Base-by-base conservation (phyloP, 2,113 vertebrate species). In the Casuarius casuarius region DNA sequence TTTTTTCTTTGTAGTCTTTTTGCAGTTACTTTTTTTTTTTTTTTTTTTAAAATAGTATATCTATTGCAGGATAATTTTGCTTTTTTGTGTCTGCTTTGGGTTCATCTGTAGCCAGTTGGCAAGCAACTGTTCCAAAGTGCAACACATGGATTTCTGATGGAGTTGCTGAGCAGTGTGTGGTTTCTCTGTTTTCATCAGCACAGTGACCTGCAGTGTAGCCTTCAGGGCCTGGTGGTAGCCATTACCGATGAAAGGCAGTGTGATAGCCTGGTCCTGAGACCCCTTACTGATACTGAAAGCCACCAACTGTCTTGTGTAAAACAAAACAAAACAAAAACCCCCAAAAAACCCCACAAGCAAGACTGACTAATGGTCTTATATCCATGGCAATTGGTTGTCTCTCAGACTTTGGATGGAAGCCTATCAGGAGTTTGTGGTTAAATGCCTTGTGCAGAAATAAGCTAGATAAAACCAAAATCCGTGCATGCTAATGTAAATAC, bases 101-200 rank as follows among this genome's bases (percentile, higher is more conserved):
- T 94, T 94, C 65, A 33, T 89, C 79, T 73, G 33, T 31, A 94
- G 95, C 91, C 97, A 96, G 7, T 9, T 95, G 97, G 94, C 97
- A 84, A 72, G 54, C 44, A 65, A 40, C 75, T 0, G 2, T 77
- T 75, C 68, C 54, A 4, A 11, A 78, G 63, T 9, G 26, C 35
- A 88, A 79, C 72, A 7, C 59, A 9, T 49, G n/a, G 68, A 54
- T 90, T 87, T 91, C 84, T 52, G 79, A 82, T 44, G 42, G 65
- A 29, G 42, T 4, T 62, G 17, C 63, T 28, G 78, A 78, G 80
- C 77, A n/a, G 38, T 31, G 28, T 52, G 58, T 77, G 82, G 40
- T 93, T 92, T 87, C 87, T 93, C 42, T 91, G 2, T 62, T 63
- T 23, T 29, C n/a, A n/a, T 38, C 74, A 49, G 79, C 4, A 1